phyloP scores from a whole-genome alignment of 2,797 vertebrate genomes.

The Percopsis omiscomaycus region DNA sequence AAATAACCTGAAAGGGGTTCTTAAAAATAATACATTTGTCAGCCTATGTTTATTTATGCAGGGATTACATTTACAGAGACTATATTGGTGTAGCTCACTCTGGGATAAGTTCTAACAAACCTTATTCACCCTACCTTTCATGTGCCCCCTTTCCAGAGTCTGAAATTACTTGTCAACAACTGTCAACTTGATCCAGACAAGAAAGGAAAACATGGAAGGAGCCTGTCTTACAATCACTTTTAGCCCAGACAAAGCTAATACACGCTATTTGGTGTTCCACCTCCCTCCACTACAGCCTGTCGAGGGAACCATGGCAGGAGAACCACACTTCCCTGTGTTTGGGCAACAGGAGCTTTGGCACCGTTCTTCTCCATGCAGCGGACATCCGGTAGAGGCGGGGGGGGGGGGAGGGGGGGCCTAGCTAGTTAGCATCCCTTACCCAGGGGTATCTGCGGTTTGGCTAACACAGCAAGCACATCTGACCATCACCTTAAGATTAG shows the following conservation, averaged over 20 bases:
- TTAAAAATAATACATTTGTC: slow-evolving; percentile 37
- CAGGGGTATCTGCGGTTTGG: slow-evolving; percentile 27
- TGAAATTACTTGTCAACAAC: neutral
- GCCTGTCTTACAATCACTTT: slow-evolving; percentile 18
- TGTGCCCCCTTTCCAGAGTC: slow-evolving; percentile 43
- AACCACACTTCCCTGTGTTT: neutral
- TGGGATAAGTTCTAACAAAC: slow-evolving; percentile 23
- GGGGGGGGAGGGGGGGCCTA: slow-evolving; percentile 25
- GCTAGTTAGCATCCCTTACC: slow-evolving; percentile 26
- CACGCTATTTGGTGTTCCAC: neutral
- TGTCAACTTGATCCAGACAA: slow-evolving; percentile 14
- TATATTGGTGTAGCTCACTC: slow-evolving; percentile 12
- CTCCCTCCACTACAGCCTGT: neutral
- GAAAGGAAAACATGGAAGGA: slow-evolving; percentile 48
- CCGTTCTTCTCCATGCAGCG: neutral
- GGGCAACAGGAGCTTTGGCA: neutral
- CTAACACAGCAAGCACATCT: slow-evolving; percentile 40
- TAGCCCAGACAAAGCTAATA: neutral
- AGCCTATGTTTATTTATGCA: slow-evolving; percentile 38
- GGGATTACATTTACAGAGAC: slow-evolving; percentile 28
- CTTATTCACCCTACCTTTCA: slow-evolving; percentile 21
- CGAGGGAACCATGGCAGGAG: neutral
- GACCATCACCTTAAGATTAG: slow-evolving; percentile 37
- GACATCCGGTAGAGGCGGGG: neutral
- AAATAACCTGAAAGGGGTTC: slow-evolving; percentile 43